These are phyloP conservation scores for Drosophila subobscura DNA, from an alignment of 1,140 invertebrate species.

Conservation along the genomic window DNA sequence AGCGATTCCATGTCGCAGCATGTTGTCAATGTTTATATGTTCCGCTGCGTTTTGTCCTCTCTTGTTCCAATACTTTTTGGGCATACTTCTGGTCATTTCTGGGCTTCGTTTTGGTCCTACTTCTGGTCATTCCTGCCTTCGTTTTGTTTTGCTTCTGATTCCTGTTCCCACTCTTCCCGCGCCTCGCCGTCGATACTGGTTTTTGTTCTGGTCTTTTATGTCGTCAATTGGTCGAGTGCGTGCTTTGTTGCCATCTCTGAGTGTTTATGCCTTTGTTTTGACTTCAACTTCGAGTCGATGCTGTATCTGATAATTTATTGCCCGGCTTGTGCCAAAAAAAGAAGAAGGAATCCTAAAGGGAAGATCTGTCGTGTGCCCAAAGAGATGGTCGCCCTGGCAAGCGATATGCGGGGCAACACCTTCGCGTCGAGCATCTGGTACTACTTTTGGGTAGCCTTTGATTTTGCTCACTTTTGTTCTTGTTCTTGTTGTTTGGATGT, in stretches of 20 bases:
- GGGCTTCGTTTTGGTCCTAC: slow-evolving; percentile 43
- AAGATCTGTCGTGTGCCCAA: slow-evolving; percentile 56
- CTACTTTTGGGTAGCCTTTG: slow-evolving; percentile 67
- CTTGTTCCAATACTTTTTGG: slow-evolving; percentile 40
- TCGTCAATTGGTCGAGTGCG: slow-evolving; percentile 74
- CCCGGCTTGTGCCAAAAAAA: slow-evolving; percentile 70
- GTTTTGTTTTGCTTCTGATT: slow-evolving; percentile 30
- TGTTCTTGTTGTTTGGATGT: slow-evolving; percentile 64
- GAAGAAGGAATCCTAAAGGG: slow-evolving; percentile 27
- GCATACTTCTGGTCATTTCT: slow-evolving; percentile 64
- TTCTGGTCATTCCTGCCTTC: slow-evolving; percentile 5
- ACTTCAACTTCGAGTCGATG: slow-evolving; percentile 39
- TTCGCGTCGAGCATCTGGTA: slow-evolving; percentile 51
- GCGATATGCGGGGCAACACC: slow-evolving; percentile 62
- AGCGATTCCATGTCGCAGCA: slow-evolving; percentile 61
- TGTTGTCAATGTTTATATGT: slow-evolving; percentile 72
- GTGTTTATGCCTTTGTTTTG: slow-evolving; percentile 69
- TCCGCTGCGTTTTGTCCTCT: slow-evolving; percentile 46
- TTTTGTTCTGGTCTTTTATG: slow-evolving; percentile 65
- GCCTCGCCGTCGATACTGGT: neutral
- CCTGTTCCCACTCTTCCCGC: slow-evolving; percentile 19
- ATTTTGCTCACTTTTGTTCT: slow-evolving; percentile 65
- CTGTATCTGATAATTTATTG: slow-evolving; percentile 75
- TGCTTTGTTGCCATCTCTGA: slow-evolving; percentile 67
- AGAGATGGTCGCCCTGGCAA: slow-evolving; percentile 14